Evolutionary conservation across 2,888 invertebrate species (phyloP).

Genomic region (Athetis lepigone): DNA sequence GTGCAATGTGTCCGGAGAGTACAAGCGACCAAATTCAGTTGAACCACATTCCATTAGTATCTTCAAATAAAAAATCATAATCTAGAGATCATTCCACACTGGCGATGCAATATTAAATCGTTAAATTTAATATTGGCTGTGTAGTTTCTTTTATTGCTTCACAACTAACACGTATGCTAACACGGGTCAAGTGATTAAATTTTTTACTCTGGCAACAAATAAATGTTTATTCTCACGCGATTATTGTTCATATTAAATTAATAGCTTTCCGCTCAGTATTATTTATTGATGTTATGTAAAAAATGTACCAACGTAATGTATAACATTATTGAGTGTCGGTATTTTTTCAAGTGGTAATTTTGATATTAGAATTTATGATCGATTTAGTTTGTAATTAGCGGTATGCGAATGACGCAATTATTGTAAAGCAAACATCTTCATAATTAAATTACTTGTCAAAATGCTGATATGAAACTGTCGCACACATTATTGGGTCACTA

Average conservation of each 20-base stretch:
- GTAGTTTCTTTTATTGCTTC: conserved; percentile 88
- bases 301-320: conserved; percentile 62
- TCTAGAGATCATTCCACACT: conserved; percentile 73
- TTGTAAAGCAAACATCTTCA: conserved; percentile 72
- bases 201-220: conserved; percentile 80
- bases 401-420: conserved; percentile 66
- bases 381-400: conserved; percentile 47
- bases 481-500: conserved; percentile 80
- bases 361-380: conserved; percentile 54
- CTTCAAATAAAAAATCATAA: conserved; percentile 61
- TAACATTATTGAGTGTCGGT: conserved; percentile 56
- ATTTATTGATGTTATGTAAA: conserved; percentile 76
- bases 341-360: conserved; percentile 52
- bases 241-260: conserved; percentile 82
- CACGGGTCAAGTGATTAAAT: conserved; percentile 82
- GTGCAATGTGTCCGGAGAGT: conserved; percentile 77
- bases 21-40: conserved; percentile 73
- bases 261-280: conserved; percentile 73
- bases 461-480: conserved; percentile 77
- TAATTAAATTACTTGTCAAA: conserved; percentile 77
- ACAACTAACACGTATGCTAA: conserved; percentile 85
- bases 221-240: conserved; percentile 88
- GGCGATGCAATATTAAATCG: conserved; percentile 88
- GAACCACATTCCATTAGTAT: conserved; percentile 71
- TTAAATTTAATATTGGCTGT: conserved; percentile 89